These are phyloP conservation scores for Antechinus flavipes DNA, from an alignment of 2,113 vertebrate species.

Conservation along the genomic window DNA sequence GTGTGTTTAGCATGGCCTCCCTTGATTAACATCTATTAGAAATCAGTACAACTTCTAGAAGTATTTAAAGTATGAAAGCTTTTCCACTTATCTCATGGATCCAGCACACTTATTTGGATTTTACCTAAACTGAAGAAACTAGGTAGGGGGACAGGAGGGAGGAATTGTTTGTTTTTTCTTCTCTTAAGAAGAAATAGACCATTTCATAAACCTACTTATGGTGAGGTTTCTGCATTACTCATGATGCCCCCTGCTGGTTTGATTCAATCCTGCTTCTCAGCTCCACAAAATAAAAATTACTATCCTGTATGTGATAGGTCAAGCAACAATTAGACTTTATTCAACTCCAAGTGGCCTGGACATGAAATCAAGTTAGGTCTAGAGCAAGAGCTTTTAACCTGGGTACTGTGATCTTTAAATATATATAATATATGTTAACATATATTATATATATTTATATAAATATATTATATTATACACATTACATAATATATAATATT, in stretches of 20 bases:
- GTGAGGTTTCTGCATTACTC: not conserved
- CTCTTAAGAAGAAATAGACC: not conserved
- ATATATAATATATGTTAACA: too few relatives aligned
- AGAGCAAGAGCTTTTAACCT: not conserved
- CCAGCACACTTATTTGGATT: not conserved
- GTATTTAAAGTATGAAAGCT: not conserved
- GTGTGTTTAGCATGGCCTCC: not conserved
- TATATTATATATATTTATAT: too few relatives aligned
- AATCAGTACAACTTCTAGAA: not conserved
- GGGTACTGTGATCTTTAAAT: not conserved
- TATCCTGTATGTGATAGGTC: accelerated
- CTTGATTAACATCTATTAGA: not conserved
- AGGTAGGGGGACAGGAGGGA: not conserved
- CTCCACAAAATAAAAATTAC: not conserved
- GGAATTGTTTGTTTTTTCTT: not conserved
- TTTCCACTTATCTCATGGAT: not conserved
- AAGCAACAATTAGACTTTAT: not conserved
- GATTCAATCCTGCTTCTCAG: conserved; percentile 1
- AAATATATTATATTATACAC: too few relatives aligned
- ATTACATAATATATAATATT: too few relatives aligned
- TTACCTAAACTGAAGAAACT: not conserved
- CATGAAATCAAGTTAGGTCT: not conserved
- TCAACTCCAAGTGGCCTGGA: not conserved
- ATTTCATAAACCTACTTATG: not conserved
- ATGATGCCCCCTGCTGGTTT: conserved; percentile 52